These are phyloP conservation scores for Lepidostoma basale DNA, from an alignment of 1,140 invertebrate genomes.

Conservation along the genomic window DNA sequence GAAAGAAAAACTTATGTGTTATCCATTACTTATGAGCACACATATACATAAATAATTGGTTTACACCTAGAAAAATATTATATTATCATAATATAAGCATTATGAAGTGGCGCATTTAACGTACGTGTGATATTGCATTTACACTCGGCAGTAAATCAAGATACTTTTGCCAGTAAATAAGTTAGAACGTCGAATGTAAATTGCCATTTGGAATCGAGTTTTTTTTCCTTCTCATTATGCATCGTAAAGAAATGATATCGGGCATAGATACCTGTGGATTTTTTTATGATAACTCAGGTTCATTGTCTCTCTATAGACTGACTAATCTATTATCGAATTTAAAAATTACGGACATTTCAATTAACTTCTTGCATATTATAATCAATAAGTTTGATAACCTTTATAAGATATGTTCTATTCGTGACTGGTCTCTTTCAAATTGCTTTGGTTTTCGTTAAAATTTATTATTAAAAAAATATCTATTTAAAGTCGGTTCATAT, in stretches of 20 bases:
- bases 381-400: no score
- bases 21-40: not conserved
- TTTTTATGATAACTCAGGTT: conserved; percentile 19
- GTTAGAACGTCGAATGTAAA: conserved; percentile 26
- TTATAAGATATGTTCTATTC: no score
- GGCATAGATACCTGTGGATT: conserved; percentile 2
- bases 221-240: conserved; percentile 27
- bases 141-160: conserved; percentile 31
- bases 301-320: conserved; percentile 27
- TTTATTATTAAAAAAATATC: no score
- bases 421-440: no score
- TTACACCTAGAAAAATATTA: conserved; percentile 3
- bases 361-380: no score
- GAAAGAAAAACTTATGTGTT: no score
- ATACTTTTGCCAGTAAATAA: conserved; percentile 34
- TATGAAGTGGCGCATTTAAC: conserved; percentile 24
- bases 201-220: conserved; percentile 38
- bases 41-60: not conserved
- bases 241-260: conserved; percentile 22
- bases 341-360: no score
- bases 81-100: conserved; percentile 7
- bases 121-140: conserved; percentile 25
- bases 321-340: no score
- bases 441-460: no score
- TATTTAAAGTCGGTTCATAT: no score